A percentile compares a stretch with the other conserved stretches of the same genome.
Evolutionary conservation across 2,797 vertebrate genomes (phyloP).

Genomic region (Oreonectes daqikongensis): DNA sequence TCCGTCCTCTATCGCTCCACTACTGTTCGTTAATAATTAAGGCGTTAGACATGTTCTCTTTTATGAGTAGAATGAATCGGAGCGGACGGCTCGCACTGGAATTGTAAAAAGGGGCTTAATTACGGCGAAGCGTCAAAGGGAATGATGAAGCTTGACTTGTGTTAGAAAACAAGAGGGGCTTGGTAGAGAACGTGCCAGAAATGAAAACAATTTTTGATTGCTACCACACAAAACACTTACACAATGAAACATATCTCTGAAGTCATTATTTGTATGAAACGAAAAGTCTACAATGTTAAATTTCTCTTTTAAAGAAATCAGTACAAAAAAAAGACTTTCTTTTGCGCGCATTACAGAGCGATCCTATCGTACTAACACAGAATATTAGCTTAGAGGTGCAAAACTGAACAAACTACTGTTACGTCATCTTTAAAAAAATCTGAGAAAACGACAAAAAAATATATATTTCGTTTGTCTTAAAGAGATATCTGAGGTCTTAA

Average conservation of each 20-base stretch:
- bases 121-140: conserved; percentile 74
- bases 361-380: conserved; percentile 83
- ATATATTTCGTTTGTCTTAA: conserved; percentile 76
- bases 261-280: conserved; percentile 82
- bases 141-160: conserved; percentile 34
- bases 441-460: conserved; percentile 65
- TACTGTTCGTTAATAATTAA: conserved; percentile 72
- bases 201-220: conserved; percentile 64
- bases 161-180: conserved; percentile 55
- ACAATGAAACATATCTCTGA: conserved; percentile 80
- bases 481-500: conserved; percentile 78
- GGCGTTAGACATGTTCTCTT: conserved; percentile 70
- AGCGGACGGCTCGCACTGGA: conserved; percentile 43
- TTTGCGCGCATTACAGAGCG: conserved; percentile 76
- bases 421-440: conserved; percentile 80
- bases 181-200: conserved; percentile 52
- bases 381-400: conserved; percentile 81
- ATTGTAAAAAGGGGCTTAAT: conserved; percentile 72
- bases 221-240: conserved; percentile 69
- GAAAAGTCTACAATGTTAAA: conserved; percentile 78
- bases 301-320: conserved; percentile 73
- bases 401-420: conserved; percentile 82
- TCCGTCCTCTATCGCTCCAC: conserved; percentile 56
- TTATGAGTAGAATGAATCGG: conserved; percentile 67
- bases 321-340: conserved; percentile 71